These are phyloP conservation scores for Orestias chungarensis DNA, from an alignment of 2,797 vertebrate genomes.

Conservation along the genomic window DNA sequence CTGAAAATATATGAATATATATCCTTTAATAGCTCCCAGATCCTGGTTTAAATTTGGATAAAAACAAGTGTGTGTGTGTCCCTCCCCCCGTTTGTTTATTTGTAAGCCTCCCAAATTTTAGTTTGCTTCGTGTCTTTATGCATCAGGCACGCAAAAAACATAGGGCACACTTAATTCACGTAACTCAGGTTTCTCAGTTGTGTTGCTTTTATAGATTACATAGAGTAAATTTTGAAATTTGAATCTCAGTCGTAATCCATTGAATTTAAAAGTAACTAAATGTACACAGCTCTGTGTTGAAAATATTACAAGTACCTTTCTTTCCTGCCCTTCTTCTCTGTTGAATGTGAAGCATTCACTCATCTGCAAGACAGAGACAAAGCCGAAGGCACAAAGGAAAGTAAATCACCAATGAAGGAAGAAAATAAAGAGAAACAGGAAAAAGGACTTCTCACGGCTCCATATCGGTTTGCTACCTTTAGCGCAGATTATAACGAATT, in stretches of 20 bases:
- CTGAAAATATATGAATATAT: no score
- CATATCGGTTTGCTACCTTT: neutral
- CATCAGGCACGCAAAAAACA: constrained; percentile 31
- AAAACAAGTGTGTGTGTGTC: no score
- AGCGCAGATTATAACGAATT: neutral
- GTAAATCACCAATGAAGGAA: neutral
- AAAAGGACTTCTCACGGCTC: neutral
- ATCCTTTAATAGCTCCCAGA: no score
- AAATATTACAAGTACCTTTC: constrained; percentile 78
- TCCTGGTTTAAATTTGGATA: no score
- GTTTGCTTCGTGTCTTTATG: constrained; percentile 46
- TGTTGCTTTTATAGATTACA: neutral
- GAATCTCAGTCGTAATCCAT: neutral
- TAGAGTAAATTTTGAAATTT: neutral
- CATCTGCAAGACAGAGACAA: constrained; percentile 72
- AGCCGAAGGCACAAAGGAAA: constrained; percentile 6
- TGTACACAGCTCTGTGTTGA: neutral
- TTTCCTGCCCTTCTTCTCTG: constrained; percentile 75
- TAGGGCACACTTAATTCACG: constrained; percentile 3
- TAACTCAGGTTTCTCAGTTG: neutral
- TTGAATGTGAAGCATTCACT: constrained; percentile 87
- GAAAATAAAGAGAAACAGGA: neutral
- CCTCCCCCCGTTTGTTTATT: no score
- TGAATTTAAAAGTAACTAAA: neutral
- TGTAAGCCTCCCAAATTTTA: neutral